A percentile compares a stretch with the other conserved stretches of the same genome.
Evolutionary conservation across 2,113 vertebrate species (phyloP).

Genomic region (Pituophis catenifer): DNA sequence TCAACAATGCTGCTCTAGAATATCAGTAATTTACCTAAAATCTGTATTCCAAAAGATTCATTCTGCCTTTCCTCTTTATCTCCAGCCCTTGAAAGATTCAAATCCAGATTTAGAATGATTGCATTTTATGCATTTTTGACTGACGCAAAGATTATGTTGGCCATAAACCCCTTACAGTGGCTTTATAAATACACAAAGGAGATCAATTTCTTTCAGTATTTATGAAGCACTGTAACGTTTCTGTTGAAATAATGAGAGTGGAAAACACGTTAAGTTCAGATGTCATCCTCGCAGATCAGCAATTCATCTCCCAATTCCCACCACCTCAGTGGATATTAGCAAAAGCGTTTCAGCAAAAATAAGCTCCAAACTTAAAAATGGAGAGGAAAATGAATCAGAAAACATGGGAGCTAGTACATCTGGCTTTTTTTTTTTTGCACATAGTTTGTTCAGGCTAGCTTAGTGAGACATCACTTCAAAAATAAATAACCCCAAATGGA

Average conservation of each 20-base stretch:
- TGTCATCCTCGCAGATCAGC: neutral
- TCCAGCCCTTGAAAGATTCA: neutral
- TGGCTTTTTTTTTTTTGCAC: neutral
- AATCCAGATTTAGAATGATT: neutral
- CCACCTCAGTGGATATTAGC: accelerated
- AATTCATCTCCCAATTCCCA: constrained; percentile 1
- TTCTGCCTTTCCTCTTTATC: neutral
- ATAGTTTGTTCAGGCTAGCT: neutral
- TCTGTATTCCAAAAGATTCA: neutral
- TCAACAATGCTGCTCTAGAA: neutral
- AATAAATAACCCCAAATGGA: neutral
- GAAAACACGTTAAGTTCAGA: constrained; percentile 28
- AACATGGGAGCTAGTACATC: neutral
- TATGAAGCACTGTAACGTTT: constrained; percentile 10
- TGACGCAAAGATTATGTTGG: accelerated
- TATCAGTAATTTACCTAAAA: neutral
- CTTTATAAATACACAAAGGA: neutral
- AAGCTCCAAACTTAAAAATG: neutral
- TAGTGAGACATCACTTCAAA: neutral
- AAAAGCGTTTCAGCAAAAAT: neutral
- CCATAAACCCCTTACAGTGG: neutral
- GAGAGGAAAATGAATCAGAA: neutral
- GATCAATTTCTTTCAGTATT: neutral
- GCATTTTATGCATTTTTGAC: neutral
- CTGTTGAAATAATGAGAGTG: constrained; percentile 2